Conservation (phyloP, 2,888 invertebrate genomes). For the Xestobium rufovillosum region DNA sequence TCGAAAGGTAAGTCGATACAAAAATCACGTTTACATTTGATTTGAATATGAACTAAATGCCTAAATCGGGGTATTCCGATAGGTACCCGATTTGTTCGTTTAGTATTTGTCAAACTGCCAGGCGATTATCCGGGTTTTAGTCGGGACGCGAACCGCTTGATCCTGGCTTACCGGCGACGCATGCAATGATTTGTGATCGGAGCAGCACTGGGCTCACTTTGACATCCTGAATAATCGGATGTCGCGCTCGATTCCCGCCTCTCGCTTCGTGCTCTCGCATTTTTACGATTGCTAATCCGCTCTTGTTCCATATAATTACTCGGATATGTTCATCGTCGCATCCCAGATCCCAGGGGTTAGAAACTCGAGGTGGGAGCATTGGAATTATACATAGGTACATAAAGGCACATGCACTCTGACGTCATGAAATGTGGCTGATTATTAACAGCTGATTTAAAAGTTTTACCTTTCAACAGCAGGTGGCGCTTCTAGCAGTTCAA, state of each 20-base stretch:
- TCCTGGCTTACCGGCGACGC: constrained; percentile 35
- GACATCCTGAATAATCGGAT: constrained; percentile 35
- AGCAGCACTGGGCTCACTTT: constrained; percentile 25
- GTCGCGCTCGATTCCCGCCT: constrained; percentile 32
- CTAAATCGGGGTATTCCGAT: no score
- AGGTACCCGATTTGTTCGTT: no score
- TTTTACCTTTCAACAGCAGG: no score
- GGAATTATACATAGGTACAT: no score
- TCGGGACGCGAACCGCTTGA: constrained; percentile 29
- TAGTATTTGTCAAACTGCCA: constrained; percentile 39
- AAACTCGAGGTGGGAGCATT: no score
- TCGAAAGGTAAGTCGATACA: constrained; percentile 71
- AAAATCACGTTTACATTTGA: constrained; percentile 4
- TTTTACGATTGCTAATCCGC: constrained; percentile 31
- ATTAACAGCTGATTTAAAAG: no score
- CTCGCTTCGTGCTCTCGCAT: constrained; percentile 30
- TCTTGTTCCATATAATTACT: no score
- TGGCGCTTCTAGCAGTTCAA: no score
- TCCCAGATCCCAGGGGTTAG: no score
- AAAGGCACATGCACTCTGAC: no score
- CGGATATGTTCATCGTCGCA: no score
- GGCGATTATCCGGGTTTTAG: constrained; percentile 32
- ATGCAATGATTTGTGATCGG: constrained; percentile 41
- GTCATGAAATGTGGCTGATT: no score
- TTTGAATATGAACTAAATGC: neutral